Conservation (phyloP, 2,797 vertebrate genomes). For the Fistularia commersonii region DNA sequence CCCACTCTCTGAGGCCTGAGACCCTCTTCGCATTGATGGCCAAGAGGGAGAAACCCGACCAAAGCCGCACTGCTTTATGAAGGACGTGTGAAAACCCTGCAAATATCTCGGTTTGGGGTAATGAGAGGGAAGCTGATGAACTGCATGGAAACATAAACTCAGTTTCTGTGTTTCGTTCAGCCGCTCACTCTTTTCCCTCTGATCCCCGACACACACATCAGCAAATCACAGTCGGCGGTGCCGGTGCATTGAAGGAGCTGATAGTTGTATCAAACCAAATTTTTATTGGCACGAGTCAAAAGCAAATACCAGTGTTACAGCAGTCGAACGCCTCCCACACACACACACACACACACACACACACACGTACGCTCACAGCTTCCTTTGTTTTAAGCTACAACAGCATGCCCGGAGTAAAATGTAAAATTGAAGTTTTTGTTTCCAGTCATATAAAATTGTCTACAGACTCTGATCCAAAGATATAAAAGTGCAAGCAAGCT, state of each 20-base stretch:
- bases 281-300: slow-evolving; percentile 44
- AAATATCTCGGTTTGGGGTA: slow-evolving; percentile 38
- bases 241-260: slow-evolving; percentile 26
- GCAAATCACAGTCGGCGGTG: slow-evolving; percentile 25
- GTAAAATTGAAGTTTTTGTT: slow-evolving; percentile 43
- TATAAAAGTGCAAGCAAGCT: slow-evolving; percentile 5
- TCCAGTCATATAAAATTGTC: slow-evolving; percentile 26
- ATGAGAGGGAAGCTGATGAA: slow-evolving; percentile 45
- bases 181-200: slow-evolving; percentile 2
- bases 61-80: slow-evolving; percentile 45
- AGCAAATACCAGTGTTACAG: slow-evolving; percentile 39
- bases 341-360: too few species aligned
- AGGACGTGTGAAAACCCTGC: slow-evolving; percentile 53
- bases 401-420: slow-evolving; percentile 25
- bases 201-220: slow-evolving; percentile 13
- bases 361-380: slow-evolving; percentile 5
- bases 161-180: slow-evolving; percentile 26
- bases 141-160: slow-evolving; percentile 40
- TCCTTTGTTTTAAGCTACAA: slow-evolving; percentile 42
- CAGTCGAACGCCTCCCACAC: slow-evolving; percentile 8
- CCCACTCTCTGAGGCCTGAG: slow-evolving; percentile 38
- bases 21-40: slow-evolving; percentile 35
- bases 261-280: slow-evolving; percentile 40
- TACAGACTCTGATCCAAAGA: slow-evolving; percentile 36
- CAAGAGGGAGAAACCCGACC: slow-evolving; percentile 38